Base-by-base conservation (phyloP, 1,140 invertebrate genomes). In the Drosophila eugracilis region DNA sequence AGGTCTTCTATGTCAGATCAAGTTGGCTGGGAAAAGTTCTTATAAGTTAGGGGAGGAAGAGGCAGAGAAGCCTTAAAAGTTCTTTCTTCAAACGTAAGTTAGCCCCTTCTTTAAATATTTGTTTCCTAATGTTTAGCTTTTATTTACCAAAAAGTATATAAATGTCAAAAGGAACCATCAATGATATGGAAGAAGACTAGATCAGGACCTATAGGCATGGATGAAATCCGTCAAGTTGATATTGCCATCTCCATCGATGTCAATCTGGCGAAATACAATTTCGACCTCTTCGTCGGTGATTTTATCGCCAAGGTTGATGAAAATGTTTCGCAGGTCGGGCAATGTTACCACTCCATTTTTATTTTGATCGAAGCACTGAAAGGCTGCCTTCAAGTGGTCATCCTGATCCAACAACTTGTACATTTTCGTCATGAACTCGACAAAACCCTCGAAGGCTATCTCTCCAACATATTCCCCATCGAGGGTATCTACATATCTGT, bases 351-450 rank as follows among this genome's bases (percentile, higher is more conserved):
- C 48, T 1, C 63, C 59, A 22, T 62, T 45, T 2, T 32, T 47
- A 36, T 81, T 78, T 14, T 47, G 52, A 73, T 81, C 78, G 9
- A 81, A 67, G 1, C 54, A 6, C 1, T 50, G 45, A 28, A 67
- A 81, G 7, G 74, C 67, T 2, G 48, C 54, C 34, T 5, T 14
- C 4, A 78, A 42, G 32, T 47, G 28, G 4, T 75, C 62, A 1
- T 34, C 37, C 1, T 55, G 26, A 4, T 17, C 45, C 1, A 66
- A 19, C 0, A 19, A 6, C 1, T 69, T 37, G 15, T 39, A 30
- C 24, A 36, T 52, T 7, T 22, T 70, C 1, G 32, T 24, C 24
- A 85, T 62, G 6, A 62, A 17, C 0, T 12, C n/a, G 3, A 24
- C 1, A 17, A 84, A 80, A 3, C 54, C 53, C 0, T 6, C 0